phyloP scores from a whole-genome alignment of 2,113 vertebrate genomes.

The Noctilio leporinus region DNA sequence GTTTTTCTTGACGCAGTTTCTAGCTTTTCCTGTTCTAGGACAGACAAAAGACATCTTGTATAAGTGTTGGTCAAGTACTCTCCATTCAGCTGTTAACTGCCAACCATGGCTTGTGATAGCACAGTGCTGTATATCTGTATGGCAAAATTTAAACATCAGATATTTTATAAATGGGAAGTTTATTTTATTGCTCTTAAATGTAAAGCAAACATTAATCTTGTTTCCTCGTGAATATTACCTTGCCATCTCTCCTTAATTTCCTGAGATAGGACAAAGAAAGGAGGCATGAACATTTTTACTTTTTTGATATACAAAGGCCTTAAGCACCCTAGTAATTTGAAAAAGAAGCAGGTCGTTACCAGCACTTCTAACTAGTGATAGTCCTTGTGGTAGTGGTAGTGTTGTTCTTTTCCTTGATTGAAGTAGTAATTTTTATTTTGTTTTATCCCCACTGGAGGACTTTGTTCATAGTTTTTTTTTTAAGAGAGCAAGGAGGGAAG shows the following conservation, averaged over 20 bases:
- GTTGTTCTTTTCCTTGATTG: background rate
- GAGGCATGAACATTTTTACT: background rate
- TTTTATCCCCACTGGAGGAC: too few species aligned
- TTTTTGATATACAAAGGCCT: background rate
- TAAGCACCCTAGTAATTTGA: background rate
- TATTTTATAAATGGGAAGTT: background rate
- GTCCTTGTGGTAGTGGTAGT: background rate
- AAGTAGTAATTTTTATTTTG: background rate
- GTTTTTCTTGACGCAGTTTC: conserved; percentile 4
- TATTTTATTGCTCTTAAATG: conserved; percentile 3
- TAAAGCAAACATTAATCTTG: background rate
- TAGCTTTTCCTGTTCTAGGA: conserved; percentile 5
- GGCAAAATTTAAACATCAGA: conserved; percentile 22
- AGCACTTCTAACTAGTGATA: background rate
- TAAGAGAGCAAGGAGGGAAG: too few species aligned
- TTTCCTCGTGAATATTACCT: background rate
- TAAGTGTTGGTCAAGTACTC: conserved; percentile 17
- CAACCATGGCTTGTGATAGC: conserved; percentile 8
- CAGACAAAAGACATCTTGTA: conserved; percentile 34
- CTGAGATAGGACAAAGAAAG: background rate
- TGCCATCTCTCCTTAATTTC: background rate
- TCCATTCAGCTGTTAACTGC: background rate
- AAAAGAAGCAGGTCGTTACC: background rate
- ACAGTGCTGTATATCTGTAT: conserved; percentile 20
- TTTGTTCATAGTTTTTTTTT: too few species aligned